Evolutionary conservation across 2,888 invertebrate species (phyloP), one percentile per base, ranked within the genome.

Genomic region (Lathronympha strigana): DNA sequence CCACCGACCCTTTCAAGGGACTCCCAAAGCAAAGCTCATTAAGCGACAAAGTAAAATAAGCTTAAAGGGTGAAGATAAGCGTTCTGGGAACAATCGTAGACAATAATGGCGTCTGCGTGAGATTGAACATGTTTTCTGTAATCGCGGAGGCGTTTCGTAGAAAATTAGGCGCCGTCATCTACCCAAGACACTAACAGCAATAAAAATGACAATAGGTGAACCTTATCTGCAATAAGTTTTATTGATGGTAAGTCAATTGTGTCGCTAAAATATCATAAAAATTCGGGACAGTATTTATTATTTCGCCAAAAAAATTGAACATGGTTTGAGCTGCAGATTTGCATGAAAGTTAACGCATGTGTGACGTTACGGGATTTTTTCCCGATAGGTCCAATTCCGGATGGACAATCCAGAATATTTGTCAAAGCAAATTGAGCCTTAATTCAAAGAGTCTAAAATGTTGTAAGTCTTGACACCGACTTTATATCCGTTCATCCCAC

Each of bases 1-100:
- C 50, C 55, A 63, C 25, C 33, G 19, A 53, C 57, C 28, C 57
- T 57, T 21, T 54, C 38, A 57, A 57, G 25, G 57, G 57, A 43
- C 43, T 45, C 57, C 45, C 28, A n/a, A 28, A 28, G 40, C 13
- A 40, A 47, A 63, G 54, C 53, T 36, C 62, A 45, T 63, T 54
- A 47, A 28, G 50, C 28, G 64, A 64, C 51, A 58, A 64, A 57
- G 33, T 23, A 23, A 49, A 57, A 19, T 31, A 36, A 58, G 53
- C 60, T 60, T 60, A 64, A 64, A 64, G 64, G 58, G 60, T 64
- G 19, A 1, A 51, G 51, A 64, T 64, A 64, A 64, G 19, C 13
- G 38, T 60, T 60, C 64, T 47, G 53, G 64, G 64, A 64, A 60
- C 63, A 58, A 58, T 63, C 33, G 17, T 8, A 25, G 47, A 17